phyloP scores from a whole-genome alignment of 2,113 vertebrate genomes.

The Gallinago media region DNA sequence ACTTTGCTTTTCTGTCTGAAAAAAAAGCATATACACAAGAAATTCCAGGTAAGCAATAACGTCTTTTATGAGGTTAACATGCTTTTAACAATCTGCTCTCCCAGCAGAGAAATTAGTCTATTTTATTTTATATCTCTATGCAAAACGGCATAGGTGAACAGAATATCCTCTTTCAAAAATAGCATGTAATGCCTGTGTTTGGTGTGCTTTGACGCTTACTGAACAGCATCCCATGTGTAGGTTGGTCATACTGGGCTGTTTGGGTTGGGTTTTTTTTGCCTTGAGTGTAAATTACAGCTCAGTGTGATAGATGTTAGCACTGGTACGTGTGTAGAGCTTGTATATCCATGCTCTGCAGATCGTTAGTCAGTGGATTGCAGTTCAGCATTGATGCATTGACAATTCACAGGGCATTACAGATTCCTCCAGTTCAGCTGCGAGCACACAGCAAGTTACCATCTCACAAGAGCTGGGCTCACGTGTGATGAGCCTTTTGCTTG shows the following conservation, averaged over 20 bases:
- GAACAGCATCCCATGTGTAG: rapidly evolving
- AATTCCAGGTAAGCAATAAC: not conserved
- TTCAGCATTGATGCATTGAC: not conserved
- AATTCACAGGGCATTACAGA: not conserved
- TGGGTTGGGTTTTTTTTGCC: not conserved
- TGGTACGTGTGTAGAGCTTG: not conserved
- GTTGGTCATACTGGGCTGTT: not conserved
- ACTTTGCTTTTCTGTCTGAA: not conserved
- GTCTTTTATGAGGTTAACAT: not conserved
- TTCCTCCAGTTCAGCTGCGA: not conserved
- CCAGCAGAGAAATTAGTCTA: not conserved
- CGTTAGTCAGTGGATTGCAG: not conserved
- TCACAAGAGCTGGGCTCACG: not conserved
- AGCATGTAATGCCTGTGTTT: not conserved
- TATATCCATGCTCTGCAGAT: not conserved
- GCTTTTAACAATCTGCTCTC: not conserved
- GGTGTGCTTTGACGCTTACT: not conserved
- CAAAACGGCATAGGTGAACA: not conserved
- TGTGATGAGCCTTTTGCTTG: not conserved
- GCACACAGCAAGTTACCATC: not conserved
- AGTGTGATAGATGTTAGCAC: not conserved
- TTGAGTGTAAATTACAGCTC: not conserved
- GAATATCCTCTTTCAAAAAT: not conserved
- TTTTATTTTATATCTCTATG: not conserved
- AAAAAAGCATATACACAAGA: rapidly evolving